Evolutionary conservation across 2,113 vertebrate species (phyloP), one percentile per base, ranked within the genome.

Genomic region (Myxocyprinus asiaticus): DNA sequence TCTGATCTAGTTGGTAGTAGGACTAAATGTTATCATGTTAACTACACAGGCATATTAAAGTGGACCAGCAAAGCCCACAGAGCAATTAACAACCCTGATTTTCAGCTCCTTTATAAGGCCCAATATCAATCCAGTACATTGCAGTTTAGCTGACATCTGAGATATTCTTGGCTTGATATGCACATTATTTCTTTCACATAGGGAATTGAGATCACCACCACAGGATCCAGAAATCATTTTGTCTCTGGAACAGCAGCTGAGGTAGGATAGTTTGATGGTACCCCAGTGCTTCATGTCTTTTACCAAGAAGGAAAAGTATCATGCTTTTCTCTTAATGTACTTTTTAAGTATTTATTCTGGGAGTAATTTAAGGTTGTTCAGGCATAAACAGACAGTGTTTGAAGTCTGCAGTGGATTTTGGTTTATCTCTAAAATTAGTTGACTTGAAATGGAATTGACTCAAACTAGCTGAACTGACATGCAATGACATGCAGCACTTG

Each of bases 131-230:
- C 70, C 55, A 44, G 10, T 76, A 8, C 43, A 42, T 55, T 55
- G 9, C 50, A 44, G 59, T 50, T 43, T 42, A 65, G 59, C 74
- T 76, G 62, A 14, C 48, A 14, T 44, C 4, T n/a, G 22, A 63
- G 17, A 63, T 50, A 17, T 53, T 53, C 33, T 53, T 44, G 62
- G 22, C 73, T 76, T 76, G 61, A 74, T 63, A 62, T 74, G 33
- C 50, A 70, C 48, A 55, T 48, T 74, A 53, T 62, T 48, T 80
- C 7, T 67, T 64, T 81, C 71, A 75, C 4, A 64, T 83, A 97
- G 96, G 93, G 93, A 47, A 92, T 98, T 0, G 90, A 96, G 87
- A 94, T 99, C 85, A 91, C 93, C 0, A 96, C 95, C 84, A 95
- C 93, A 6, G 89, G 90, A 85, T 96, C 93, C 83, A 93, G 92